These are phyloP conservation scores for Calameuta idolon DNA, from an alignment of 2,888 invertebrate genomes.

Conservation along the genomic window DNA sequence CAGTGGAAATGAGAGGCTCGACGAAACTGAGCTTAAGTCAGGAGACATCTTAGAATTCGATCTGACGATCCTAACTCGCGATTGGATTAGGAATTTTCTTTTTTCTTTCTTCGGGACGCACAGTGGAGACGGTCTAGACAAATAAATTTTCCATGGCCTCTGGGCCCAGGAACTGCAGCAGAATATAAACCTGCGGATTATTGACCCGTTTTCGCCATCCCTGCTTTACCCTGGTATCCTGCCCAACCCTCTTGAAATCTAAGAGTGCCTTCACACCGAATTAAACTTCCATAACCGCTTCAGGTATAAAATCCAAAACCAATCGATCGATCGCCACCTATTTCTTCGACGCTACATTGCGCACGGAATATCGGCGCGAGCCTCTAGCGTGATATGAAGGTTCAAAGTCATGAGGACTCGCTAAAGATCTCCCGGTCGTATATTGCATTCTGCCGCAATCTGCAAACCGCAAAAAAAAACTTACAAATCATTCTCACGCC, in stretches of 20 bases:
- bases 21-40: background rate
- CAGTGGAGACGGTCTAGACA: conserved; percentile 23
- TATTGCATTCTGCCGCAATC: background rate
- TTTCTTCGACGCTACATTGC: background rate
- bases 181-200: conserved; percentile 30
- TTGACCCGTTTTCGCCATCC: conserved; percentile 28
- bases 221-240: conserved; percentile 16
- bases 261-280: background rate
- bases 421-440: background rate
- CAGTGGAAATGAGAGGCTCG: background rate
- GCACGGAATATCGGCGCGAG: background rate
- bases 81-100: background rate
- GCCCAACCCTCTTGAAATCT: background rate
- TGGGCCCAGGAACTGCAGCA: conserved; percentile 20
- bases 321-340: background rate
- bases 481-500: background rate
- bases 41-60: background rate
- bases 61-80: background rate
- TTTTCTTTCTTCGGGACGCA: background rate
- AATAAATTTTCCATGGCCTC: conserved; percentile 32
- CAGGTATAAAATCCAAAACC: background rate
- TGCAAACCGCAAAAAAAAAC: background rate
- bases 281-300: background rate
- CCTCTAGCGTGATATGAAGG: background rate
- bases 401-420: background rate